phyloP scores from a whole-genome alignment of 2,113 vertebrate species.

The Anser cygnoides region DNA sequence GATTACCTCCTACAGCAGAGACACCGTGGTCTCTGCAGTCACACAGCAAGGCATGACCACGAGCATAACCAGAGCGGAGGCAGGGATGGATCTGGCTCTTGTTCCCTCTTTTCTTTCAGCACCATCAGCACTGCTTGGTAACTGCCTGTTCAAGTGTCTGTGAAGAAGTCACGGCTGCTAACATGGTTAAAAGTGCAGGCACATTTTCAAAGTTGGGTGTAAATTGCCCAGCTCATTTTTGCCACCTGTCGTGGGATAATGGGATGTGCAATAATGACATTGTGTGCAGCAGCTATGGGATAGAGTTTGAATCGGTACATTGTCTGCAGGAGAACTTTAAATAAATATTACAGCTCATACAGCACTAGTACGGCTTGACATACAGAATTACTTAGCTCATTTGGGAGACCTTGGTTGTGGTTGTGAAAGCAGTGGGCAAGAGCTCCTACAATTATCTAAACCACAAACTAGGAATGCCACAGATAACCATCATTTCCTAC shows the following conservation, averaged over 20 bases:
- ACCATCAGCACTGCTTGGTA: fast-evolving
- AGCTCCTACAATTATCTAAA: background rate
- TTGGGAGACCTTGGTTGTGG: background rate
- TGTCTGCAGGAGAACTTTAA: background rate
- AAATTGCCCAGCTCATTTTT: background rate
- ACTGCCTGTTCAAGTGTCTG: background rate
- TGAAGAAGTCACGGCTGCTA: background rate
- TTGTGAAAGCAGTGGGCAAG: background rate
- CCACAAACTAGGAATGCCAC: background rate
- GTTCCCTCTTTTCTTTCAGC: background rate
- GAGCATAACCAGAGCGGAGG: background rate
- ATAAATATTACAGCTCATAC: background rate
- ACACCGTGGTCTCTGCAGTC: background rate
- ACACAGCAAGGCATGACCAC: background rate
- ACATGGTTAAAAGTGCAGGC: background rate
- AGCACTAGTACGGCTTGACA: background rate
- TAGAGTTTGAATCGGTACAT: background rate
- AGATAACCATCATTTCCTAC: background rate
- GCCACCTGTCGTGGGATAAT: background rate
- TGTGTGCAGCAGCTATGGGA: background rate
- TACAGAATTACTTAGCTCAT: background rate
- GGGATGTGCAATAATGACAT: background rate
- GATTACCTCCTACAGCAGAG: background rate
- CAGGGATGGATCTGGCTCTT: background rate
- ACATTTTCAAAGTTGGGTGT: background rate